phyloP scores from a whole-genome alignment of 2,888 invertebrate species.

The Diarsia rubi region DNA sequence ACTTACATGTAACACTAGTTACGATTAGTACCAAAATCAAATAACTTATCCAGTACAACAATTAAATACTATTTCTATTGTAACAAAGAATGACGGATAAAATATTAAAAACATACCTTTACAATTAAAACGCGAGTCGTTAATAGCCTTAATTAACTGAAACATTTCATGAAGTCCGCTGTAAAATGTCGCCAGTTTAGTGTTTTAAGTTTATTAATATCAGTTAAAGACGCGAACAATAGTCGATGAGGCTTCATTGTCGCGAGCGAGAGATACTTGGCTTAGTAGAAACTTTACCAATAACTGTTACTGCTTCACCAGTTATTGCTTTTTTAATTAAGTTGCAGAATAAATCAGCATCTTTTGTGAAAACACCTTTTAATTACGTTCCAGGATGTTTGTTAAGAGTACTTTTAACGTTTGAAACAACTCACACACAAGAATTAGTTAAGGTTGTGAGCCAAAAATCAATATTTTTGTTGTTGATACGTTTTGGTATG shows the following conservation, averaged over 20 bases:
- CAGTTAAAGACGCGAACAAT: constrained; percentile 24
- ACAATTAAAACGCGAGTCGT: constrained; percentile 9
- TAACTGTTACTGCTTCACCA: constrained; percentile 12
- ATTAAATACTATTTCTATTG: neutral
- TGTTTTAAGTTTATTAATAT: constrained; percentile 28
- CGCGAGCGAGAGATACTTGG: neutral
- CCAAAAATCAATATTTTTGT: neutral
- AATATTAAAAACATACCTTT: neutral
- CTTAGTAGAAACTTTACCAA: constrained; percentile 11
- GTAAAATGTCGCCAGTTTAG: constrained; percentile 6
- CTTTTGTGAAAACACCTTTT: neutral
- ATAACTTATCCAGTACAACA: neutral
- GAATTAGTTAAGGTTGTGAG: neutral
- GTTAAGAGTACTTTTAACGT: neutral
- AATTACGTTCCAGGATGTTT: neutral
- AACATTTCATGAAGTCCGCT: neutral
- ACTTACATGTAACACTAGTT: neutral
- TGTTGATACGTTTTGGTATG: neutral
- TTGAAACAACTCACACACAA: neutral
- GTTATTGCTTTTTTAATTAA: neutral
- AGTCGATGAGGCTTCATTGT: neutral
- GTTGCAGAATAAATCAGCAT: neutral
- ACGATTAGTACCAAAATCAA: neutral
- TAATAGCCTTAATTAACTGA: neutral
- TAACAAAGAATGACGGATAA: neutral